Evolutionary conservation across 2,113 vertebrate genomes (phyloP), one percentile per base, ranked within the genome.

Genomic region (Ameiurus melas): DNA sequence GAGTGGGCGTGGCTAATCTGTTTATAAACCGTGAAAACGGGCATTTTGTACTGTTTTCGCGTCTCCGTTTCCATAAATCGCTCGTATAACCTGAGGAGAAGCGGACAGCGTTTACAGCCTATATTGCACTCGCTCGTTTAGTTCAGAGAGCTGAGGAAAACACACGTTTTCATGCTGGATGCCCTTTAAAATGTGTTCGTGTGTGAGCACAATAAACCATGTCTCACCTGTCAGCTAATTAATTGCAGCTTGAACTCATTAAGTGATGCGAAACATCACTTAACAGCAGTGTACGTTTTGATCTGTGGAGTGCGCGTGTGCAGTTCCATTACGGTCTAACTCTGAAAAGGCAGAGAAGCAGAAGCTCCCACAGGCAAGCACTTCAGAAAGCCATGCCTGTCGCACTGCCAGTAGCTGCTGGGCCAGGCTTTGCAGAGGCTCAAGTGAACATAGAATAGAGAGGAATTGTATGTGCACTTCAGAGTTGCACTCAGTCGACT

Each of bases 241-340:
- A 83, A 86, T 87, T 70, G 83, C 60, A 13, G 39, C 68, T 66
- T 58, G 58, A 90, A 71, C 43, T 36, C 66, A 79, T 84, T 91
- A 89, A 85, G 64, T 71, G 60, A 80, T 55, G 64, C 80, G 84
- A 88, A 77, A 58, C 33, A 33, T 78, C 53, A 27, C 51, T 36
- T 81, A 36, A 22, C 68, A 55, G 81, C 66, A 70, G 13, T 62
- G 25, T 86, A 27, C 57, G 20, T 78, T 89, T 71, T 91, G 83
- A 89, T 33, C 51, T 78, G 13, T 55, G 10, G 33, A 80, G 58
- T 71, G 57, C 43, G 30, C 75, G 66, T n/a, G 30, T 85, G 55
- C 82, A 47, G 79, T 83, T 86, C 58, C 22, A 33, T 80, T 88
- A 53, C 25, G 14, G 33, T 33, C 43, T 71, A 75, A 33, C 53